Evolutionary conservation across 2,113 vertebrate genomes (phyloP).

Genomic region (Oxygymnocypris stewartii): DNA sequence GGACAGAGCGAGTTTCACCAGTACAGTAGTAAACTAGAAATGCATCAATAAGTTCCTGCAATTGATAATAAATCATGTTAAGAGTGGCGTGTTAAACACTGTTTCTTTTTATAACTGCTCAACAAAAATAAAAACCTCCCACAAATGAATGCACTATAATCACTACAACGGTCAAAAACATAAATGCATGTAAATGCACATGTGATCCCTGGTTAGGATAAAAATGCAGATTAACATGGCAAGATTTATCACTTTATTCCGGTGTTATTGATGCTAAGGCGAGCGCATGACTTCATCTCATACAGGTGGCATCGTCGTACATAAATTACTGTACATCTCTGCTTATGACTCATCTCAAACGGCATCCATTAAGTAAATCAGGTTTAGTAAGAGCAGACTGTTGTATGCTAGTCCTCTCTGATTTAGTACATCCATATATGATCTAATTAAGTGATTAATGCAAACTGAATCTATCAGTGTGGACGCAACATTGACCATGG

Average conservation of each 20-base stretch:
- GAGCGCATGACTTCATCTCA: neutral
- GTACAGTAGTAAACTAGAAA: neutral
- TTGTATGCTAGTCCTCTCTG: neutral
- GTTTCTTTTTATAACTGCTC: neutral
- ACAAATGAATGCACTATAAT: neutral
- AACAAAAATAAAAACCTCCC: neutral
- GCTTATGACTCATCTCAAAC: neutral
- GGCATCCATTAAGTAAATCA: conserved; percentile 34
- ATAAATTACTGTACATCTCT: conserved; percentile 32
- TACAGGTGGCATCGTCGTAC: neutral
- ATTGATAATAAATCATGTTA: neutral
- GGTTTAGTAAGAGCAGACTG: neutral
- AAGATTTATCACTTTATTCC: neutral
- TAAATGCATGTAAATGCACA: neutral
- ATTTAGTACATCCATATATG: conserved; percentile 21
- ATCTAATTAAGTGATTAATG: conserved; percentile 33
- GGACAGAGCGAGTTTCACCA: neutral
- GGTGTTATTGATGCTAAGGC: neutral
- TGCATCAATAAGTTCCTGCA: neutral
- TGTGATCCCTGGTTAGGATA: neutral
- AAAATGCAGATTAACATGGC: neutral
- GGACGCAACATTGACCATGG: neutral
- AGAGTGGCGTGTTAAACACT: neutral
- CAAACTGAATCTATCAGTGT: conserved; percentile 21
- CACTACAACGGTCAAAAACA: neutral